A percentile compares a stretch with the other conserved stretches of the same genome.
Evolutionary conservation across 2,888 invertebrate species (phyloP).

Genomic region (Thymelicus acteon): DNA sequence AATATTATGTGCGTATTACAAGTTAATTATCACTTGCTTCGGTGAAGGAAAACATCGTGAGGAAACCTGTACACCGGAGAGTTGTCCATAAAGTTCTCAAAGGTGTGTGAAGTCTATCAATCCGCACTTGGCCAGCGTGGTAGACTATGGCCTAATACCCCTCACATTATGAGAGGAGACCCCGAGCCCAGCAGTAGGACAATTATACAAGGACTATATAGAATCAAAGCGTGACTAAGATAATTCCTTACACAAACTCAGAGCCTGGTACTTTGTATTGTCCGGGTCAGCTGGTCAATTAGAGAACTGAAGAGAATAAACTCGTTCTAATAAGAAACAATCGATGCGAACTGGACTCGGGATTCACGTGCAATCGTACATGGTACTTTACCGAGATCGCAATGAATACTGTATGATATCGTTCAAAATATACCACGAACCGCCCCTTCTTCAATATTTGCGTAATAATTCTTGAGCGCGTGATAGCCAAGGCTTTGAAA

Average conservation of each 20-base stretch:
- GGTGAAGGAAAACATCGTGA: no score
- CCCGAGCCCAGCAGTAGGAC: no score
- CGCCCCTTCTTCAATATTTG: slow-evolving; percentile 12
- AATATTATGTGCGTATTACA: no score
- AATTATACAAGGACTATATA: no score
- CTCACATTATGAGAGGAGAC: no score
- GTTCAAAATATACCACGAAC: slow-evolving; percentile 5
- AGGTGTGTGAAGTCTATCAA: no score
- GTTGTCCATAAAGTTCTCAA: no score
- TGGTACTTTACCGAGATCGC: slow-evolving; percentile 11
- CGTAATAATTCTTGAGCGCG: not conserved
- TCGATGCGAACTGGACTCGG: not conserved
- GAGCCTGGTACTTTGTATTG: no score
- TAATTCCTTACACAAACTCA: not conserved
- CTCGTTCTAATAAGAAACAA: slow-evolving; percentile 14
- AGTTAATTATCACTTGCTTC: no score
- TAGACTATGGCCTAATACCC: no score
- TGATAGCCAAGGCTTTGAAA: not conserved
- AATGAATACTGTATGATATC: slow-evolving; percentile 18
- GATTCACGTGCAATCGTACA: not conserved
- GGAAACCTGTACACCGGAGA: no score
- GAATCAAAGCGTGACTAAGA: not conserved
- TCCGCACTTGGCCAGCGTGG: no score
- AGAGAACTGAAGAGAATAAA: slow-evolving; percentile 9
- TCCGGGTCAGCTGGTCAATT: not conserved